Percentiles rank a stretch among this genome's conserved stretches.
phyloP scores from a whole-genome alignment of 2,888 invertebrate species.

The Drosophila testacea region DNA sequence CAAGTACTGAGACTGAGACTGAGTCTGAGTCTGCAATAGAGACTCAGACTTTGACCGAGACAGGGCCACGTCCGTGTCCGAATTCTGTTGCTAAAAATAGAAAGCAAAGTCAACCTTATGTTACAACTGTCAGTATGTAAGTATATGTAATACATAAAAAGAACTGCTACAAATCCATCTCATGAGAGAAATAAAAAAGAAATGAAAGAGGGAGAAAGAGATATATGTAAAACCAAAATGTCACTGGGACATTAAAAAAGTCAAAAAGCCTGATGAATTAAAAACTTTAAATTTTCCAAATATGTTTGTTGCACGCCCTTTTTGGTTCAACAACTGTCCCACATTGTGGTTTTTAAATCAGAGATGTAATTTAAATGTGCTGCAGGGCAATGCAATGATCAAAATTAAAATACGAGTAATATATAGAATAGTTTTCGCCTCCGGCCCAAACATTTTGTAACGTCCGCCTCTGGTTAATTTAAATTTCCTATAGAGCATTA shows the following conservation, averaged over 20 bases:
- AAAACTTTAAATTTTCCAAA: conserved; percentile 32
- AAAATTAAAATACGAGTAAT: conserved; percentile 47
- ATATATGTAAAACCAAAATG: conserved; percentile 17
- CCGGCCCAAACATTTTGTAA: too few species aligned
- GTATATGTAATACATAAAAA: conserved; percentile 19
- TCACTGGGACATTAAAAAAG: conserved; percentile 61
- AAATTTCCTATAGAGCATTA: background rate
- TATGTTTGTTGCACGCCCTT: conserved; percentile 5
- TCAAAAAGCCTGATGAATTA: conserved; percentile 70
- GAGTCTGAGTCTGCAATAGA: background rate
- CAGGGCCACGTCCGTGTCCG: conserved; percentile 21
- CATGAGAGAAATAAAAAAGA: conserved; percentile 1
- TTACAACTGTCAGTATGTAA: conserved; percentile 6
- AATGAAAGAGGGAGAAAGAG: background rate
- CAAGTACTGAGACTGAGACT: background rate
- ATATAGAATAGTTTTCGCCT: background rate
- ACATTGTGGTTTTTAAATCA: conserved; percentile 52
- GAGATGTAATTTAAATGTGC: conserved; percentile 63
- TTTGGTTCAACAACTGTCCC: conserved; percentile 10
- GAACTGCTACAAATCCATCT: conserved; percentile 53
- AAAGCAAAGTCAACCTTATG: conserved; percentile 24
- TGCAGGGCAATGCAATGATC: conserved; percentile 45
- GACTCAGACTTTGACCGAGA: conserved; percentile 4
- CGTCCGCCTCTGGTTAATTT: too few species aligned
- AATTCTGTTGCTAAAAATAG: conserved; percentile 29